These are phyloP conservation scores for Pemphredon lugubris DNA, from an alignment of 2,888 invertebrate species.

Conservation along the genomic window DNA sequence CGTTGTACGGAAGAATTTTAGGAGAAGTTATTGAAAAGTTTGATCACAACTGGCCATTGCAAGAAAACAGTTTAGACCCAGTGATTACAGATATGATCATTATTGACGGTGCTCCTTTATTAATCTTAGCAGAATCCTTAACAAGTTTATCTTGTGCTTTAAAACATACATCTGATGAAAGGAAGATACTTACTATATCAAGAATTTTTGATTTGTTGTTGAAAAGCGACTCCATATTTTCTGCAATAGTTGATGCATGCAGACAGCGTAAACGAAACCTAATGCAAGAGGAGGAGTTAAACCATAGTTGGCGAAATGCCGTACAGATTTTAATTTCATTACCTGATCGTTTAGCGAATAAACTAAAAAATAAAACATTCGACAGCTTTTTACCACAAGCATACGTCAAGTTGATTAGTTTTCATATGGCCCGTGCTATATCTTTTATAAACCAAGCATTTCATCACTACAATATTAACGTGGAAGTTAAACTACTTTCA, in stretches of 20 bases:
- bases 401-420: conserved; percentile 84
- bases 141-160: conserved; percentile 81
- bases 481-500: conserved; percentile 82
- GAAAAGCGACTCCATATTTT: conserved; percentile 84
- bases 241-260: conserved; percentile 81
- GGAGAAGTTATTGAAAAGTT: conserved; percentile 82
- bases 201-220: conserved; percentile 82
- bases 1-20: conserved; percentile 83
- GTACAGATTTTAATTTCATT: conserved; percentile 86
- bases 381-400: conserved; percentile 83
- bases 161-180: conserved; percentile 77
- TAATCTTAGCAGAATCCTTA: conserved; percentile 81
- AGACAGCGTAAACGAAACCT: conserved; percentile 32
- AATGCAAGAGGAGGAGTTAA: conserved; percentile 65
- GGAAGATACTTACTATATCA: conserved; percentile 78
- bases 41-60: conserved; percentile 84
- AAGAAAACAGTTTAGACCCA: conserved; percentile 78
- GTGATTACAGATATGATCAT: conserved; percentile 82
- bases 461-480: conserved; percentile 74
- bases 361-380: conserved; percentile 83
- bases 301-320: conserved; percentile 82
- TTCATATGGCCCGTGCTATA: conserved; percentile 84
- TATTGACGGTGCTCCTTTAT: conserved; percentile 81
- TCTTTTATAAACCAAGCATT: conserved; percentile 83
- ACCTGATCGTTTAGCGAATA: conserved; percentile 88